Base-by-base conservation (phyloP, 2,888 invertebrate species). In the Rapana venosa region DNA sequence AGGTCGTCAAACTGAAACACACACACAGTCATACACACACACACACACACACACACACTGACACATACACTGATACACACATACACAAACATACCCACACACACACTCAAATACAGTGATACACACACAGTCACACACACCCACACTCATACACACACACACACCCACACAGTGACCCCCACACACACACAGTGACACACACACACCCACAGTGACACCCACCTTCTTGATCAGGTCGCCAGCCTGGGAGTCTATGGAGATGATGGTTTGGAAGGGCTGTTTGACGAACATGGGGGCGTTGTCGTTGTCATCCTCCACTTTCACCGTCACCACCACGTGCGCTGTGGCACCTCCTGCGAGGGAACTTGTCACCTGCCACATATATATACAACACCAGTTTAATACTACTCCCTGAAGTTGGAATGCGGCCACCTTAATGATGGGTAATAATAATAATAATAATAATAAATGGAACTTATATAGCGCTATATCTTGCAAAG, bases 241-340 rank as follows among this genome's bases (percentile, higher is more conserved):
- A 93, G 98, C 97, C 93, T 97, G 97, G 90, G 98, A 98, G 95
- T 98, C 98, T 58, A 98, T 97, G 35, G 98, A 97, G 90, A 98
- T 98, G 17, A 98, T 98, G 61, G 98, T 98, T 95, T 98, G 98
- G 96, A 99, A 99, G 0, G 99, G 99, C 95, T 98, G 97, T 96
- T 98, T 98, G 90, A 98, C 97, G 97, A 99, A 99, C 97, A 98
- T 97, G 17, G 99, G 99, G 94, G 98, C 98, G 96, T 99, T 98
- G 97, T 99, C 99, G 96, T 99, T 99, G 90, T 98, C 97, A 96
- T 99, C 99, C 92, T 97, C 96, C 91, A 99, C 97, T 47, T 97
- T 97, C 35, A 99, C 97, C 96, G 98, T 97, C 22, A 99, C 98
- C 87, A 98, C 97, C 74, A 98, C 98, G 95, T 98, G 98, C 79